phyloP scores from a whole-genome alignment of 2,113 vertebrate genomes.

The Pelodiscus sinensis region DNA sequence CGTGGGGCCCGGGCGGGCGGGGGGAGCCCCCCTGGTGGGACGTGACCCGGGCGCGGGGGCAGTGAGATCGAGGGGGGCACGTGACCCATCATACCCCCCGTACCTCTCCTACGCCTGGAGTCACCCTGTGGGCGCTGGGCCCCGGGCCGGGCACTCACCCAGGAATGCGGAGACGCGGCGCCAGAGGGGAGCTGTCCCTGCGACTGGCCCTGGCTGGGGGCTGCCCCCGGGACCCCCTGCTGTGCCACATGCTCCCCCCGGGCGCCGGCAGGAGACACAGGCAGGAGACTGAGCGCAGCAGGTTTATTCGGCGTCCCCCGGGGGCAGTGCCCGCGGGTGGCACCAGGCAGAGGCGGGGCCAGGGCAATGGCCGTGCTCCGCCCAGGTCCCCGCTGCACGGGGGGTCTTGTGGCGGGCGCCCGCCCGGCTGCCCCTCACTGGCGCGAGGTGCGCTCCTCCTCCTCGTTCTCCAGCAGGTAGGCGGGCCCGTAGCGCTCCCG shows the following conservation, averaged over 20 bases:
- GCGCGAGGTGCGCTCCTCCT: slow-evolving; percentile 90
- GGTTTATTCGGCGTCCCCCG: neutral
- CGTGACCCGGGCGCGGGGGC: too few species aligned
- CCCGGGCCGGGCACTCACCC: neutral
- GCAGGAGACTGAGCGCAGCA: neutral
- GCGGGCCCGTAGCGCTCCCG: slow-evolving; percentile 85
- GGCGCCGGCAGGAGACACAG: neutral
- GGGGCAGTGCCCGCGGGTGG: neutral
- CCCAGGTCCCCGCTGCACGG: neutral
- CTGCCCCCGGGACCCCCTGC: too few species aligned
- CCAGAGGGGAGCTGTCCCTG: neutral
- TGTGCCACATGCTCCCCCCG: too few species aligned
- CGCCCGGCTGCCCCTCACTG: slow-evolving; percentile 57
- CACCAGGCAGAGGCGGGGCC: neutral
- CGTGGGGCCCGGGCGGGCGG: neutral
- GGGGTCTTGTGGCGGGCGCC: rapidly evolving
- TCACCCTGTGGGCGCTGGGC: neutral
- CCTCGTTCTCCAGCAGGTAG: slow-evolving; percentile 89
- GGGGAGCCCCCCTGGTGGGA: too few species aligned
- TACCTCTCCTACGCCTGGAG: too few species aligned
- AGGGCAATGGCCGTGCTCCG: neutral
- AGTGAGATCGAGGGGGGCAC: too few species aligned
- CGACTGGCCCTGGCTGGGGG: neutral
- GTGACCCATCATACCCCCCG: too few species aligned
- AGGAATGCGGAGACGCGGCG: neutral